Evolutionary conservation across 2,113 vertebrate species (phyloP).

Genomic region (Gymnogyps californianus): DNA sequence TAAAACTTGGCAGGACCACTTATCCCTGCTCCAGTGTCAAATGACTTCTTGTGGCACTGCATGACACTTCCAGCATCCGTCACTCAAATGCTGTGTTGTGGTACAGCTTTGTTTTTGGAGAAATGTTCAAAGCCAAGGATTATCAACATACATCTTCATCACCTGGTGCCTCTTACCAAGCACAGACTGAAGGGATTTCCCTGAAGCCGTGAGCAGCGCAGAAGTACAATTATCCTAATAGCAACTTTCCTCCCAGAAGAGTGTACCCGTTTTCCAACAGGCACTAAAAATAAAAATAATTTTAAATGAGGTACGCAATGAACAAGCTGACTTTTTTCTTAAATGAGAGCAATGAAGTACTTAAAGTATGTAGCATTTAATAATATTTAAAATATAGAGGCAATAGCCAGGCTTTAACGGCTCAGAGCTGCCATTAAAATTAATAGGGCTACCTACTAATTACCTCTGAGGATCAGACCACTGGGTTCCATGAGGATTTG

Average conservation of each 20-base stretch:
- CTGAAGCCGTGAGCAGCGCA: neutral
- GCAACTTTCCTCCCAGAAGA: neutral
- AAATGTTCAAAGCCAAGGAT: neutral
- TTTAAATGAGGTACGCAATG: neutral
- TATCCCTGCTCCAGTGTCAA: neutral
- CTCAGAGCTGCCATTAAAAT: conserved; percentile 56
- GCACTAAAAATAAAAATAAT: neutral
- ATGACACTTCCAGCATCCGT: neutral
- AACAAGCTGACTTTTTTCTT: neutral
- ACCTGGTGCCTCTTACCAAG: neutral
- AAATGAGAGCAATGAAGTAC: conserved; percentile 26
- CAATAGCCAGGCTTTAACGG: conserved; percentile 31
- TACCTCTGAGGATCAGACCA: conserved; percentile 41
- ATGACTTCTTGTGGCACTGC: neutral
- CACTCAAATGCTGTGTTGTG: neutral
- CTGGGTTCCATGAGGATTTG: conserved; percentile 32
- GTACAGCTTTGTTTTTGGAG: neutral
- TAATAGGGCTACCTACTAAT: conserved; percentile 58
- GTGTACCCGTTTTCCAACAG: neutral
- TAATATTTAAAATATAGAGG: conserved; percentile 46
- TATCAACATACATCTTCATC: neutral
- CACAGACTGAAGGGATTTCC: neutral
- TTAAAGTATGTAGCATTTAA: conserved; percentile 31
- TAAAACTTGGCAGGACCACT: neutral
- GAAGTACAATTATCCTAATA: neutral